Evolutionary conservation across 2,113 vertebrate genomes (phyloP), one percentile per base, ranked within the genome.

Genomic region (Siniperca knerii): DNA sequence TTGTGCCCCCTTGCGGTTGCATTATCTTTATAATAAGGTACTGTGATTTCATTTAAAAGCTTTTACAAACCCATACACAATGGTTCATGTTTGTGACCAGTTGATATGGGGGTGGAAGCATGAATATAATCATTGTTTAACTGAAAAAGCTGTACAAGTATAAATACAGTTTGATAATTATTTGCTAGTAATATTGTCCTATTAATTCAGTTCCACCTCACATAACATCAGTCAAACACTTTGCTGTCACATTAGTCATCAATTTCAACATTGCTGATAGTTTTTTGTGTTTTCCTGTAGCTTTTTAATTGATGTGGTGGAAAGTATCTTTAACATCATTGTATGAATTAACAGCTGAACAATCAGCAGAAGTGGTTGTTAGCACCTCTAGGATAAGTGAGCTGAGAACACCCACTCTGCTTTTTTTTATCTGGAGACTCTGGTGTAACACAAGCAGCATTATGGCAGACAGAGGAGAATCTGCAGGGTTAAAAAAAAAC

Each of bases 401-500:
- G 16, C 13, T 64, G 11, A 46, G 29, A 69, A 37, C 66, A 48
- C 20, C 40, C 54, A 23, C 61, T 25, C 57, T 60, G 65, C 33
- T 29, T 77, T 64, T 73, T 72, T 60, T 37, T 42, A 52, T 6
- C 62, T 57, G 13, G 48, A 75, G 50, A 40, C 61, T 72, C 13
- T 64, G 33, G 77, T 81, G 85, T 71, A 89, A 85, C 84, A 83
- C 55, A 76, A 86, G 83, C 61, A 78, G 79, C 48, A 13, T 73
- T 79, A 4, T 54, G 48, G 23, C 67, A 37, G 76, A 73, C 64
- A 73, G 55, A 61, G 61, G 82, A 81, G 79, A 85, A 84, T 77
- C 84, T 74, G 44, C 67, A 54, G 81, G 89, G 93, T 93, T 95
- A 94, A 94, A 94, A 89, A 87, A 88, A 88, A 93, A 85, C 75